Base-by-base conservation (phyloP, 2,888 invertebrate species). In the Caradrina kadenii region DNA sequence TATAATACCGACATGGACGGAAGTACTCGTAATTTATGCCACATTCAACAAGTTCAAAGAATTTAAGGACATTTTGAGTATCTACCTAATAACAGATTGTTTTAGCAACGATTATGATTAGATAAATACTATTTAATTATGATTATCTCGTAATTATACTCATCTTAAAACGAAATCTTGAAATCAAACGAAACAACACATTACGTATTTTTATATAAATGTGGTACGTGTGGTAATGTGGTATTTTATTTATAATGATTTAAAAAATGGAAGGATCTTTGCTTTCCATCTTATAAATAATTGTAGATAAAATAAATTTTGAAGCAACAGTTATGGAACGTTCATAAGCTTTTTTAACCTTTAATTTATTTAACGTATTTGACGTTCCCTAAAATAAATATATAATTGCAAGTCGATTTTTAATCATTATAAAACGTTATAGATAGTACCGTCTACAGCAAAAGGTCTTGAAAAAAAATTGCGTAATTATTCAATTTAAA, bases 11-110 rank as follows among this genome's bases (percentile, higher is more conserved):
- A 39, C 49, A 39, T 45, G 45, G 35, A 56, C 26, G 45, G 2
- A 69, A 50, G 13, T 69, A 60, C 21, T 21, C 21, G 45, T 35
- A 55, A 49, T 31, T 35, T 26, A 70, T 45, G 8, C 45, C 45
- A 15, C 71, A 77, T 70, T 77, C 77, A 77, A 70, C 55, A 77
- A 77, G 77, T 73, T 26, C 59, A 17, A 56, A 39, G n/a, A 61
- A 56, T 77, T 71, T 31, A 26, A 48, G 26, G 60, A 42, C 17
- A 17, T 39, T 39, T 48, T 17, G 4, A 17, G 1, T 45, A 45
- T 13, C 13, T 0, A 13, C 13, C 39, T 39, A 13, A 39, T 39
- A 39, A 39, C 13, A 13, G 17, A 52, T 39, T 52, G 13, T 19
- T 42, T 52, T 19, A 26, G 35, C 2, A 19, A 49, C 39, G 5